Conservation (phyloP, 2,888 invertebrate species). For the Electrophaes corylata region DNA sequence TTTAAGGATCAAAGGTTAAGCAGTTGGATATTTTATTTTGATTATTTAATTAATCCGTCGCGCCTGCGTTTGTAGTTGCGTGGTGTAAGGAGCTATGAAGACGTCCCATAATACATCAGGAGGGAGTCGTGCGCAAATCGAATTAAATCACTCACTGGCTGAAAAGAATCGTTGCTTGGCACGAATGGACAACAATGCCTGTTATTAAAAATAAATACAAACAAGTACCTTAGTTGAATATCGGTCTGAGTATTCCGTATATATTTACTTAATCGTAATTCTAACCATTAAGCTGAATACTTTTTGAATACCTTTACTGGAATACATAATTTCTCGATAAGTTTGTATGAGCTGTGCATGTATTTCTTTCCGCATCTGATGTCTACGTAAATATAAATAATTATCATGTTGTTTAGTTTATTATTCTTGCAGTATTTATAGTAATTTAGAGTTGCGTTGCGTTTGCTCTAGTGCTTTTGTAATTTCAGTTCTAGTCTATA, state of each 20-base stretch:
- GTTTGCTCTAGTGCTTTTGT: too few relatives aligned
- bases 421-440: too few relatives aligned
- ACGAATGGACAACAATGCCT: constrained; percentile 80
- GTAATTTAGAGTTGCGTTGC: too few relatives aligned
- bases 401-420: too few relatives aligned
- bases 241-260: neutral
- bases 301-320: neutral
- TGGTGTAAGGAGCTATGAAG: constrained; percentile 62
- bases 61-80: constrained; percentile 9
- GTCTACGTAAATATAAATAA: too few relatives aligned
- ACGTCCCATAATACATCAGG: constrained; percentile 62
- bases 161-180: constrained; percentile 78
- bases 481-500: too few relatives aligned
- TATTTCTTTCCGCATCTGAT: too few relatives aligned
- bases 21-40: neutral
- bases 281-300: neutral
- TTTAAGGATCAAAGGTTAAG: neutral
- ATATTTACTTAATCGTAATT: neutral
- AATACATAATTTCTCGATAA: too few relatives aligned
- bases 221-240: neutral
- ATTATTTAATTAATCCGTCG: constrained; percentile 53
- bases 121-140: constrained; percentile 66
- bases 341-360: too few relatives aligned
- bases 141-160: constrained; percentile 80
- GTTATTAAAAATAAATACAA: constrained; percentile 67